Conservation (phyloP, 2,888 invertebrate genomes). For the Caenorhabditis uteleia region DNA sequence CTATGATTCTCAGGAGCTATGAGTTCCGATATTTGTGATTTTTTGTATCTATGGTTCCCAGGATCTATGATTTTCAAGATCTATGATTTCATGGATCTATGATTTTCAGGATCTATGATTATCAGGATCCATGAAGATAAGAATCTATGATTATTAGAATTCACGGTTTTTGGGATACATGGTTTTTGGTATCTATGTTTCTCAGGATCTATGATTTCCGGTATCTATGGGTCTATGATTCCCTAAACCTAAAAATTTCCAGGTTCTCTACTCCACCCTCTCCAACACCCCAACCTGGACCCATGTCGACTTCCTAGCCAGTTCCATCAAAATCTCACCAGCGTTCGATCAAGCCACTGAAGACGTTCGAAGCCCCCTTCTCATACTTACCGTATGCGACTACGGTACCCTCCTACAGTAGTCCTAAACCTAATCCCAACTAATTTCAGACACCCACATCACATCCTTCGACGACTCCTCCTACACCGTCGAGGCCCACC, state of each 20-base stretch:
- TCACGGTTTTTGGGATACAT: too few species aligned
- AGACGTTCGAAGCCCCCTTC: conserved; percentile 41
- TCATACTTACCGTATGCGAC: conserved; percentile 62
- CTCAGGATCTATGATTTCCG: not conserved
- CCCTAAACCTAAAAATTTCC: conserved; percentile 16
- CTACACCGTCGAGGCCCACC: conserved; percentile 56
- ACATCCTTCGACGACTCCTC: conserved; percentile 63
- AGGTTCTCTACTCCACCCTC: conserved; percentile 65
- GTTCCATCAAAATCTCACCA: conserved; percentile 49
- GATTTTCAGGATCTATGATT: too few species aligned
- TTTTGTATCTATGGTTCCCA: too few species aligned
- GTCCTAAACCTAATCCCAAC: not conserved
- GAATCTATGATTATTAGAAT: too few species aligned
- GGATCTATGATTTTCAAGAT: too few species aligned
- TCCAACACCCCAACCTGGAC: conserved; percentile 57
- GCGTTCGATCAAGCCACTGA: conserved; percentile 48
- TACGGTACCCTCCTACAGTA: conserved; percentile 40
- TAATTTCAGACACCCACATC: conserved; percentile 50
- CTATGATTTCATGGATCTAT: too few species aligned
- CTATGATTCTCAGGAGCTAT: too few species aligned
- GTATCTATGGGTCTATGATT: too few species aligned
- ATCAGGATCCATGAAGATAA: too few species aligned
- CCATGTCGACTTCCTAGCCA: conserved; percentile 58
- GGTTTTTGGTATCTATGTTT: too few species aligned
- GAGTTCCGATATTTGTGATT: too few species aligned